Conservation (phyloP, 1,140 invertebrate genomes). For the Idris sp. region DNA sequence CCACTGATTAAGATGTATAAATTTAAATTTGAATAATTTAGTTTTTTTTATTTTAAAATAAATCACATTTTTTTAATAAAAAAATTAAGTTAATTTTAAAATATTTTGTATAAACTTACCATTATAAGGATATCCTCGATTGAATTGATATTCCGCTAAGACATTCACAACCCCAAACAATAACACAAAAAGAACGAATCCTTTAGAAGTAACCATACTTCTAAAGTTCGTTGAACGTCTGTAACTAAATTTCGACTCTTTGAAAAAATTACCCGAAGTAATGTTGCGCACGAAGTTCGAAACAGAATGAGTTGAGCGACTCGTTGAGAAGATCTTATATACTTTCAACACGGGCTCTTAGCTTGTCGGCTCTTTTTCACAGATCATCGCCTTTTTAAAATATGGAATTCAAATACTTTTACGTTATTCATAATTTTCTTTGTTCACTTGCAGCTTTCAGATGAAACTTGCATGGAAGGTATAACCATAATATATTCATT, state of each 20-base stretch:
- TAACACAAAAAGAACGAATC: slow-evolving; percentile 31
- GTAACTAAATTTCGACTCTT: slow-evolving; percentile 30
- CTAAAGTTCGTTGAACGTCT: slow-evolving; percentile 50
- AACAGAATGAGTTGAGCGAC: slow-evolving; percentile 73
- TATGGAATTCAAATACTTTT: slow-evolving; percentile 36
- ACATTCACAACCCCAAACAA: slow-evolving; percentile 37
- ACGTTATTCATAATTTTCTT: slow-evolving; percentile 40
- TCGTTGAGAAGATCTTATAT: slow-evolving; percentile 74
- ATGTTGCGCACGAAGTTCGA: slow-evolving; percentile 58
- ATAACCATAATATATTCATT: no score
- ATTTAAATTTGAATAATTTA: no score
- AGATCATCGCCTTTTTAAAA: slow-evolving; percentile 50
- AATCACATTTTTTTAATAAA: no score
- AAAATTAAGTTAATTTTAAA: not conserved
- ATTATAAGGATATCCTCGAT: slow-evolving; percentile 12
- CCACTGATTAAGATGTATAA: no score
- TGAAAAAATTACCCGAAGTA: slow-evolving; percentile 41
- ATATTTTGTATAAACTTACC: slow-evolving; percentile 13
- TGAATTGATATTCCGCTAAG: slow-evolving; percentile 12
- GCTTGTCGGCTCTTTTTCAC: slow-evolving; percentile 41
- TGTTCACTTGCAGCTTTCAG: slow-evolving; percentile 21
- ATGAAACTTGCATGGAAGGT: not conserved
- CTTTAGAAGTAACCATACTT: slow-evolving; percentile 59
- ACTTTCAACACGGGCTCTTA: slow-evolving; percentile 63
- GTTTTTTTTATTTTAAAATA: no score